Conservation (phyloP, 92 coral and sea anemone species). For the Epizoanthus illoricatus region DNA sequence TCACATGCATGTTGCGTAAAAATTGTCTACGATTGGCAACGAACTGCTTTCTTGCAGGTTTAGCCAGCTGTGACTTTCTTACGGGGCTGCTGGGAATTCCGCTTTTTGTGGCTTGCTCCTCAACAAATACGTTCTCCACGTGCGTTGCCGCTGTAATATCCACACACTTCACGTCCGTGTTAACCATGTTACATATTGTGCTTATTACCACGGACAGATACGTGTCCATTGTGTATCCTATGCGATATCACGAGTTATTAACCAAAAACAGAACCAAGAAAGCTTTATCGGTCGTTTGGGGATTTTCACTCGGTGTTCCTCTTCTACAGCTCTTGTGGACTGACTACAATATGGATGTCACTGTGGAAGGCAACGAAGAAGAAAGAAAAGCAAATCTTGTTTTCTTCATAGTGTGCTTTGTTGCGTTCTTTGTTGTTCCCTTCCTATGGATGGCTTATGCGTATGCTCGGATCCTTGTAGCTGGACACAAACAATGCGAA, state of each 20-base stretch:
- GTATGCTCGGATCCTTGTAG: constrained; percentile 9
- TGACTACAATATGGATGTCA: not conserved
- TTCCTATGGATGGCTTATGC: constrained; percentile 17
- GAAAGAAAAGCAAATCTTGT: not conserved
- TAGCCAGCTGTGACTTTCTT: constrained; percentile 14
- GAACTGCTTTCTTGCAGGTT: constrained; percentile 19
- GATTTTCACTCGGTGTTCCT: not conserved
- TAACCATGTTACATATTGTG: constrained; percentile 14
- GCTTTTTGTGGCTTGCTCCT: not conserved
- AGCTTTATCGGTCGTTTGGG: not conserved
- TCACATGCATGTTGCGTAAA: no score
- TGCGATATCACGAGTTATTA: constrained; percentile 29
- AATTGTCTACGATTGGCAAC: not conserved
- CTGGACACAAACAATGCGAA: not conserved
- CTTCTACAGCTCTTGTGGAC: not conserved
- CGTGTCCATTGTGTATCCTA: constrained; percentile 1
- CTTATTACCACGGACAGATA: constrained; percentile 27
- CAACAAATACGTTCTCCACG: not conserved
- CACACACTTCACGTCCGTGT: constrained; percentile 1
- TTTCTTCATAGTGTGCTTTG: not conserved
- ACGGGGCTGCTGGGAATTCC: constrained; percentile 34
- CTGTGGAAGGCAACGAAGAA: not conserved
- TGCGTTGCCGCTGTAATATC: not conserved
- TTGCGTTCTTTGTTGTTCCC: not conserved
- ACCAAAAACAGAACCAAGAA: constrained; percentile 8